These are phyloP conservation scores for Dioctria rufipes DNA, from an alignment of 2,888 invertebrate species.

Conservation along the genomic window DNA sequence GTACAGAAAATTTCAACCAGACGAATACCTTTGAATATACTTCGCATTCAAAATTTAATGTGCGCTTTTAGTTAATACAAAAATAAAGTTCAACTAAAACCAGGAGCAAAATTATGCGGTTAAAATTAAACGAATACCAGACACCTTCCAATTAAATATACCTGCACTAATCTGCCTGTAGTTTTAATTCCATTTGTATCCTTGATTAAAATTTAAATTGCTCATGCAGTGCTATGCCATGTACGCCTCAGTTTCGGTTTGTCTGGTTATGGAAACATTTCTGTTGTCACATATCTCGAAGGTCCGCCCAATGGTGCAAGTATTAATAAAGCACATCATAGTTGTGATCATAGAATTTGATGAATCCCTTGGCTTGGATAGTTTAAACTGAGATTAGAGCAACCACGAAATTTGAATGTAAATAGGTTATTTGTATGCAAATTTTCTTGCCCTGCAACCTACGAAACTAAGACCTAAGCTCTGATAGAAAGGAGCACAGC, in stretches of 20 bases:
- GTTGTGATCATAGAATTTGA: neutral
- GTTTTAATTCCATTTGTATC: constrained; percentile 42
- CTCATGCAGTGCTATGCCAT: neutral
- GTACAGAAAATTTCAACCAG: too few species aligned
- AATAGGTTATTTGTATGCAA: constrained; percentile 59
- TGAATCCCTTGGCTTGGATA: constrained; percentile 36
- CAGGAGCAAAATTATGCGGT: neutral
- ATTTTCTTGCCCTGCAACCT: constrained; percentile 42
- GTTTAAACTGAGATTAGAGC: constrained; percentile 41
- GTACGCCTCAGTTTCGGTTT: constrained; percentile 13
- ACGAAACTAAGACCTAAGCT: neutral
- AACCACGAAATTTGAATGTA: constrained; percentile 55
- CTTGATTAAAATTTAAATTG: constrained; percentile 48
- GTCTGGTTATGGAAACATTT: neutral
- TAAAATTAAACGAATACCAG: neutral
- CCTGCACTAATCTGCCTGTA: neutral
- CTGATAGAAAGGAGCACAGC: constrained; percentile 34
- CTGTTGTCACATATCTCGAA: constrained; percentile 36
- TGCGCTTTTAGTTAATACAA: too few species aligned
- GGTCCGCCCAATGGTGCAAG: constrained; percentile 17
- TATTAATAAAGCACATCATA: constrained; percentile 47
- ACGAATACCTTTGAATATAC: too few species aligned
- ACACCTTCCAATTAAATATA: constrained; percentile 2
- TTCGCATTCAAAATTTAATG: too few species aligned
- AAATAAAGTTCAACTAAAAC: too few species aligned